Conservation (phyloP, 2,113 vertebrate genomes). For the Oncorhynchus kisutch region DNA sequence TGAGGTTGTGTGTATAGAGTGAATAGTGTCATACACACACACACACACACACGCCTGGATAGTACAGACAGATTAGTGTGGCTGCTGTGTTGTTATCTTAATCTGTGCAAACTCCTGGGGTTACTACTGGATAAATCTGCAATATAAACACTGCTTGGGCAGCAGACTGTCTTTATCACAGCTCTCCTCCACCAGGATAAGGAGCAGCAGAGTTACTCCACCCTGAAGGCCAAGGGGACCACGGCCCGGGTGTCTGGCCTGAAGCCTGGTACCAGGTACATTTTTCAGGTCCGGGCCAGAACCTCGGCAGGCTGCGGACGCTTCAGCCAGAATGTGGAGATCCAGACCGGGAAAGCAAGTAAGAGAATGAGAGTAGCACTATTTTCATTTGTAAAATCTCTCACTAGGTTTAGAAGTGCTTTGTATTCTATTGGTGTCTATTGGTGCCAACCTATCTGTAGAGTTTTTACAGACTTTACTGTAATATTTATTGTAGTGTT, state of each 20-base stretch:
- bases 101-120: constrained; percentile 50
- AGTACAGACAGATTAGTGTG: constrained; percentile 61
- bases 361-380: background rate
- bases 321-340: constrained; percentile 92
- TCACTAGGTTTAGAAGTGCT: too few species aligned
- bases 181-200: constrained; percentile 77
- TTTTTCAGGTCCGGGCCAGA: constrained; percentile 95
- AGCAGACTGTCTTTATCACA: background rate
- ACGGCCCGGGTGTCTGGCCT: constrained; percentile 85
- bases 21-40: constrained; percentile 49
- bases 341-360: constrained; percentile 92
- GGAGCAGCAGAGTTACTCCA: constrained; percentile 92
- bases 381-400: too few species aligned
- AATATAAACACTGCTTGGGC: constrained; percentile 38
- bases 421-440: too few species aligned
- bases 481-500: too few species aligned
- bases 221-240: constrained; percentile 88
- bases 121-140: constrained; percentile 39
- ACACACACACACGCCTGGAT: constrained; percentile 29
- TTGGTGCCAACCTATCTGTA: too few species aligned
- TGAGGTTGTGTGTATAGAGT: background rate
- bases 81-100: constrained; percentile 48
- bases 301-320: constrained; percentile 91
- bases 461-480: too few species aligned
- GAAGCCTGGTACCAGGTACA: constrained; percentile 90